phyloP scores from a whole-genome alignment of 2,113 vertebrate species.

The Muntiacus muntjak region DNA sequence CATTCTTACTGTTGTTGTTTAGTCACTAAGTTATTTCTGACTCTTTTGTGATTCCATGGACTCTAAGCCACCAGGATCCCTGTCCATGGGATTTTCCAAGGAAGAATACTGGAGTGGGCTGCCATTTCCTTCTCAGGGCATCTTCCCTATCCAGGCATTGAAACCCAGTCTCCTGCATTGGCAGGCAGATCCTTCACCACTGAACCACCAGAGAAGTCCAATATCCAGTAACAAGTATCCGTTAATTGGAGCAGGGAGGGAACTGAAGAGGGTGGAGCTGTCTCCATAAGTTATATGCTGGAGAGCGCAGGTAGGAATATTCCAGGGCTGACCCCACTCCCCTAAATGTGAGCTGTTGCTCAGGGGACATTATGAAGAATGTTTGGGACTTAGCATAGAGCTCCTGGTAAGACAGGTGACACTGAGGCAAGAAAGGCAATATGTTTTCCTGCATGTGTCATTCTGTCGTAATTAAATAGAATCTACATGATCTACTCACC shows the following conservation, averaged over 20 bases:
- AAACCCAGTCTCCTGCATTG: background rate
- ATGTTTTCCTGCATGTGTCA: background rate
- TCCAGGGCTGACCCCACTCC: accelerated
- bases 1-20: background rate
- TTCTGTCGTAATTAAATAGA: background rate
- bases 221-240: background rate
- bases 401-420: background rate
- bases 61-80: background rate
- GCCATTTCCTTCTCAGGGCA: background rate
- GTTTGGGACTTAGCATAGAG: accelerated
- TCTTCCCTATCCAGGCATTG: background rate
- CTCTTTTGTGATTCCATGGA: background rate
- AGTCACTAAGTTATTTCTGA: background rate
- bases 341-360: background rate
- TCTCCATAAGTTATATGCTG: accelerated
- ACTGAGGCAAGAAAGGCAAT: background rate
- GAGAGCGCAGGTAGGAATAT: background rate
- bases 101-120: background rate
- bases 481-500: no score
- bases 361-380: background rate
- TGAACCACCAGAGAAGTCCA: background rate
- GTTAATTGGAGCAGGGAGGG: accelerated
- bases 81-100: background rate
- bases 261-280: accelerated
- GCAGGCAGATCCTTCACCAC: background rate